Evolutionary conservation across 2,113 vertebrate genomes (phyloP).

Genomic region (Phrynosoma platyrhinos): DNA sequence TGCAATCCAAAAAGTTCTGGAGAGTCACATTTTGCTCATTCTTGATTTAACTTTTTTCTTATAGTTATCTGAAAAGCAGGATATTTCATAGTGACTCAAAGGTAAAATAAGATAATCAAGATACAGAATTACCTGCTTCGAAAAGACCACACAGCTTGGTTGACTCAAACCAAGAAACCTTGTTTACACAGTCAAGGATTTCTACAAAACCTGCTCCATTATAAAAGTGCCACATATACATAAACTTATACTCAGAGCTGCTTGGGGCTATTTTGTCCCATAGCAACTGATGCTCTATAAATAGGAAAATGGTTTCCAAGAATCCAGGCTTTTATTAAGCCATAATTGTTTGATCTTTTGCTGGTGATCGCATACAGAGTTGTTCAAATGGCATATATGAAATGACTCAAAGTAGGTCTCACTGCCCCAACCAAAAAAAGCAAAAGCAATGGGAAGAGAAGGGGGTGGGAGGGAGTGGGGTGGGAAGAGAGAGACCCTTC

Average conservation of each 20-base stretch:
- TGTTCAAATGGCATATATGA: not conserved
- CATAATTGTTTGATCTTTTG: not conserved
- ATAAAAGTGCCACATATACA: constrained; percentile 55
- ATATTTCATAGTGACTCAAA: not conserved
- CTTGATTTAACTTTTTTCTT: too few species aligned
- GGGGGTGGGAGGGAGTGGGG: too few species aligned
- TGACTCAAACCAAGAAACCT: constrained; percentile 41
- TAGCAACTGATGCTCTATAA: constrained; percentile 60
- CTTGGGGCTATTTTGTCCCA: constrained; percentile 1
- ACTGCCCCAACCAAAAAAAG: not conserved
- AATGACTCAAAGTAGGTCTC: not conserved
- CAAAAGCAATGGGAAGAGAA: not conserved
- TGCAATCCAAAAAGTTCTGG: too few species aligned
- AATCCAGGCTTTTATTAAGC: constrained; percentile 52
- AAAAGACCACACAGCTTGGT: constrained; percentile 45
- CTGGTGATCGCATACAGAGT: not conserved
- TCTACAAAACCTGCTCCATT: constrained; percentile 16
- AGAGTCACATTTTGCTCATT: too few species aligned
- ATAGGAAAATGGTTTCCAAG: constrained; percentile 55
- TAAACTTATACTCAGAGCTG: constrained; percentile 57
- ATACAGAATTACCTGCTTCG: constrained; percentile 40
- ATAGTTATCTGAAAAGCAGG: too few species aligned
- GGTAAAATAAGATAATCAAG: not conserved
- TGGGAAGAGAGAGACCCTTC: not conserved
- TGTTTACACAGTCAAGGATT: constrained; percentile 67